A percentile compares a stretch with the other conserved stretches of the same genome.
Evolutionary conservation across 2,888 invertebrate genomes (phyloP).

Genomic region (Desoria tigrina): DNA sequence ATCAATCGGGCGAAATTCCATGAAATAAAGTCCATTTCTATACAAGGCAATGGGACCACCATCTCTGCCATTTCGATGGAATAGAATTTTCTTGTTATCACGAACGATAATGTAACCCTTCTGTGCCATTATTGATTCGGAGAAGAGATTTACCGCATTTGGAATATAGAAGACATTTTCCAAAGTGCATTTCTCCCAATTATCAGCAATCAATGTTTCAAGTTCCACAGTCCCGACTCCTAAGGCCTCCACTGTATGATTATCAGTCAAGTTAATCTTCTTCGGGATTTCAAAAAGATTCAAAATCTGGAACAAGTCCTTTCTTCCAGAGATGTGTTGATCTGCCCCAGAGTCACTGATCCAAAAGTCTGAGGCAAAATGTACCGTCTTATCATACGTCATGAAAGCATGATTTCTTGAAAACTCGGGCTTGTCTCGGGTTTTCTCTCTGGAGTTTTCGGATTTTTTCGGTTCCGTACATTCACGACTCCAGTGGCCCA

Average conservation of each 20-base stretch:
- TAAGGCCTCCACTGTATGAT: not conserved
- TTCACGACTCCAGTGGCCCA: constrained; percentile 8
- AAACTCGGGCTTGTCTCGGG: not conserved
- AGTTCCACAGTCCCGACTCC: not conserved
- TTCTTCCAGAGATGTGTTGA: constrained; percentile 11
- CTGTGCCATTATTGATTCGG: constrained; percentile 12
- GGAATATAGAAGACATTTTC: constrained; percentile 13
- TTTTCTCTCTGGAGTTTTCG: not conserved
- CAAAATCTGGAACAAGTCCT: constrained; percentile 1
- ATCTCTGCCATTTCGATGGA: not conserved
- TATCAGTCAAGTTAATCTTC: constrained; percentile 4
- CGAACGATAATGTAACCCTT: constrained; percentile 5
- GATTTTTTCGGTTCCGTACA: not conserved
- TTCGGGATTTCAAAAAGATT: not conserved
- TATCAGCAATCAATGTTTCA: not conserved
- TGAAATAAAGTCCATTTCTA: not conserved
- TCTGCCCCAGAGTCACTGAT: constrained; percentile 12
- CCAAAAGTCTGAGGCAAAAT: not conserved
- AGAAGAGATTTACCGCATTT: constrained; percentile 20
- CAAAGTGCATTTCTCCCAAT: not conserved
- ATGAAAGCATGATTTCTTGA: constrained; percentile 14
- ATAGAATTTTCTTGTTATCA: not conserved
- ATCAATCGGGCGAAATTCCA: not conserved
- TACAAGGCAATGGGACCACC: not conserved
- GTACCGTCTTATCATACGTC: not conserved